A percentile compares a stretch with the other conserved stretches of the same genome.
phyloP scores from a whole-genome alignment of 2,888 invertebrate species.

The Lymantria dispar region DNA sequence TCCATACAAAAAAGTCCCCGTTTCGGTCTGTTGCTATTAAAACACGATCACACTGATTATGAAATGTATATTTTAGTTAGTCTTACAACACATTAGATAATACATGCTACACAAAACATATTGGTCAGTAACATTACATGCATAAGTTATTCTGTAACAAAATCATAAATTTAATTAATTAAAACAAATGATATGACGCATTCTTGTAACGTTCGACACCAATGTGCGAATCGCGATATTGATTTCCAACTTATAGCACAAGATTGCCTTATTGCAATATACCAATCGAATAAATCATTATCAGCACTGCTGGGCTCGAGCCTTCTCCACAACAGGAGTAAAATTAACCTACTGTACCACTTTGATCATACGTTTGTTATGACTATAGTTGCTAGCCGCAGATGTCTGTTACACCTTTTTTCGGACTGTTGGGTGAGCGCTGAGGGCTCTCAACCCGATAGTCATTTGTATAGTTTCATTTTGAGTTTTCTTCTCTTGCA shows the following conservation, averaged over 20 bases:
- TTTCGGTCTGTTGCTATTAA: conserved; percentile 48
- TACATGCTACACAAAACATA: conserved; percentile 53
- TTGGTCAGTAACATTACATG: conserved; percentile 60
- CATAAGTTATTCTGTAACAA: conserved; percentile 60
- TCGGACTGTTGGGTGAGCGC: too few relatives aligned
- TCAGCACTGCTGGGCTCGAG: too few relatives aligned
- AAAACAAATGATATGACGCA: conserved; percentile 83
- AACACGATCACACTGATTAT: conserved; percentile 33
- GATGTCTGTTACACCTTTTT: too few relatives aligned
- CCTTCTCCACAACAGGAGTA: too few relatives aligned
- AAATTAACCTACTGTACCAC: too few relatives aligned
- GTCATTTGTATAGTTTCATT: too few relatives aligned
- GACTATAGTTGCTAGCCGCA: too few relatives aligned
- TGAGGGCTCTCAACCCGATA: too few relatives aligned
- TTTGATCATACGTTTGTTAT: too few relatives aligned
- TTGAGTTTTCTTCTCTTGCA: too few relatives aligned
- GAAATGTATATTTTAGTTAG: conserved; percentile 50
- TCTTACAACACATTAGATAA: conserved; percentile 35
- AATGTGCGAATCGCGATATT: conserved; percentile 57
- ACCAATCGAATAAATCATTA: too few relatives aligned
- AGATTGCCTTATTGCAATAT: conserved; percentile 21
- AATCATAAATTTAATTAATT: conserved; percentile 68
- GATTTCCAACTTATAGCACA: conserved; percentile 36
- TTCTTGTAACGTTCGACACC: conserved; percentile 75
- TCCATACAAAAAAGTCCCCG: conserved; percentile 81